Evolutionary conservation across 2,888 invertebrate genomes (phyloP).

Genomic region (Sturmia bella): DNA sequence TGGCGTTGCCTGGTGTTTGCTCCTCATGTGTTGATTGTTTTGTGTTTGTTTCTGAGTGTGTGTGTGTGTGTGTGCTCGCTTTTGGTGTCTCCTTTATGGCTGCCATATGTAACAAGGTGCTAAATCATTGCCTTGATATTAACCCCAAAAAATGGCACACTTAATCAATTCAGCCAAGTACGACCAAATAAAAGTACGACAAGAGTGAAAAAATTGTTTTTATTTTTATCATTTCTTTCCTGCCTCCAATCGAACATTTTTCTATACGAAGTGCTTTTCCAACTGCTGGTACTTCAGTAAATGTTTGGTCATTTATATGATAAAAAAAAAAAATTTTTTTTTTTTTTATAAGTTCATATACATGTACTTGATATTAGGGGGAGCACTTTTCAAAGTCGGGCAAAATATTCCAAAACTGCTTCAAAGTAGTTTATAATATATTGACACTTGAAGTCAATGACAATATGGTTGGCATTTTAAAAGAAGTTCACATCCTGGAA

Average conservation of each 20-base stretch:
- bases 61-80: background rate
- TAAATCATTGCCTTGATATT: slow-evolving; percentile 81
- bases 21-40: slow-evolving; percentile 47
- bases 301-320: slow-evolving; percentile 3
- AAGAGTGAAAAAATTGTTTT: slow-evolving; percentile 17
- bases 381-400: background rate
- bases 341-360: too few species aligned
- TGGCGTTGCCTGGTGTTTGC: slow-evolving; percentile 66
- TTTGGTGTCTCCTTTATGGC: slow-evolving; percentile 50
- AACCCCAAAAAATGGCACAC: slow-evolving; percentile 81
- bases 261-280: background rate
- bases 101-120: slow-evolving; percentile 77
- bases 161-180: slow-evolving; percentile 78
- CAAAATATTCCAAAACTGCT: too few species aligned
- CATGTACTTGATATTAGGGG: background rate
- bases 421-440: too few species aligned
- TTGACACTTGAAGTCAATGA: too few species aligned
- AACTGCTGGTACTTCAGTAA: slow-evolving; percentile 7
- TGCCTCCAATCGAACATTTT: background rate
- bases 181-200: slow-evolving; percentile 10
- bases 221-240: slow-evolving; percentile 3
- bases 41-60: background rate
- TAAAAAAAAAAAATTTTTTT: background rate
- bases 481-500: too few species aligned
- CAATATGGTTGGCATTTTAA: too few species aligned